Conservation (phyloP, 2,888 invertebrate genomes). For the Tolmerus cingulatus region DNA sequence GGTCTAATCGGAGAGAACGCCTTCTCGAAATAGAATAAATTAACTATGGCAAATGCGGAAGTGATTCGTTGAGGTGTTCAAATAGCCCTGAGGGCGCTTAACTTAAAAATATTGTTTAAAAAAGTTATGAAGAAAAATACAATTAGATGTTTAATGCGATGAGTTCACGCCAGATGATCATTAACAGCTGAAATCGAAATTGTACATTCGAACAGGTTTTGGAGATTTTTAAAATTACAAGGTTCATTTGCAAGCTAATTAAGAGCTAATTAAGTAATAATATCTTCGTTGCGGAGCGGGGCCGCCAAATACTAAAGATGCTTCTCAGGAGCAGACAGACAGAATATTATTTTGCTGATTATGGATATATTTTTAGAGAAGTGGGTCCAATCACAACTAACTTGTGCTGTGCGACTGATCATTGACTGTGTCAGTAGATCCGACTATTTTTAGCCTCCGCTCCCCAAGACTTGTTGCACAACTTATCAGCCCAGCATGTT, state of each 20-base stretch:
- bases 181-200: background rate
- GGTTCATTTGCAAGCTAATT: background rate
- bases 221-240: background rate
- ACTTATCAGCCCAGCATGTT: background rate
- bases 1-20: background rate
- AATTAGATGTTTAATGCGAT: background rate
- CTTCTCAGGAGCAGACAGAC: background rate
- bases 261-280: background rate
- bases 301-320: background rate
- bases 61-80: background rate
- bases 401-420: background rate
- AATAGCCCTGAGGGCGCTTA: background rate
- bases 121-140: background rate
- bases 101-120: background rate
- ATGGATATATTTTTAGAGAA: conserved; percentile 1
- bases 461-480: background rate
- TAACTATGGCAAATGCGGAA: background rate
- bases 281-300: background rate
- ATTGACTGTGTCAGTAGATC: conserved; percentile 5
- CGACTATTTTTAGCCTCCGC: background rate
- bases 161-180: background rate
- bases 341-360: background rate
- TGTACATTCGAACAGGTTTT: background rate
- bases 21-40: background rate
- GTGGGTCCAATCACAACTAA: background rate